Conservation (phyloP, 2,113 vertebrate species). For the Burhinus oedicnemus region DNA sequence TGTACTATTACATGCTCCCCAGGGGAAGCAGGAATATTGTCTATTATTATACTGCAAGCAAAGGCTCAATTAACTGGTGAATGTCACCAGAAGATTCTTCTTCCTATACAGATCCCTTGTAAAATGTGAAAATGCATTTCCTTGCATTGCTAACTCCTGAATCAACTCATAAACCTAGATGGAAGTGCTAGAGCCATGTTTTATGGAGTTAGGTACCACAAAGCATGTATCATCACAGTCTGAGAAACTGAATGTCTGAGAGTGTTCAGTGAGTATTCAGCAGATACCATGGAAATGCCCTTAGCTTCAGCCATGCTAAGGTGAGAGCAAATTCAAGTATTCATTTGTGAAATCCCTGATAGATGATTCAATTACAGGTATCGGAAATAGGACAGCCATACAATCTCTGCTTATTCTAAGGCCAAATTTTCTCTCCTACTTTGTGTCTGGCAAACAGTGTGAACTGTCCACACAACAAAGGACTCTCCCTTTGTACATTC, state of each 20-base stretch:
- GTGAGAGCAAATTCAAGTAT: not conserved
- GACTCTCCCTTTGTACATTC: not conserved
- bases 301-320: not conserved
- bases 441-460: not conserved
- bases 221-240: not conserved
- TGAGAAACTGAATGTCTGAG: not conserved
- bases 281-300: not conserved
- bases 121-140: not conserved
- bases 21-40: not conserved
- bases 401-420: not conserved
- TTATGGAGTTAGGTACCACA: not conserved
- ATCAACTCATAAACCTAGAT: not conserved
- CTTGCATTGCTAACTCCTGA: not conserved
- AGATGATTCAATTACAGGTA: not conserved
- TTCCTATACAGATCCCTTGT: not conserved
- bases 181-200: not conserved
- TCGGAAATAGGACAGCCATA: not conserved
- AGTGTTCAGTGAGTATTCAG: not conserved
- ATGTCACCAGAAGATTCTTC: not conserved
- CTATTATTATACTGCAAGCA: not conserved
- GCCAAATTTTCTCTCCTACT: not conserved
- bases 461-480: not conserved
- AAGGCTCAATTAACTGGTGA: not conserved
- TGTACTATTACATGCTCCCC: not conserved
- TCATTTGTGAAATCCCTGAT: not conserved